phyloP scores from a whole-genome alignment of 1,140 invertebrate genomes.

The Bicyclus anynana region DNA sequence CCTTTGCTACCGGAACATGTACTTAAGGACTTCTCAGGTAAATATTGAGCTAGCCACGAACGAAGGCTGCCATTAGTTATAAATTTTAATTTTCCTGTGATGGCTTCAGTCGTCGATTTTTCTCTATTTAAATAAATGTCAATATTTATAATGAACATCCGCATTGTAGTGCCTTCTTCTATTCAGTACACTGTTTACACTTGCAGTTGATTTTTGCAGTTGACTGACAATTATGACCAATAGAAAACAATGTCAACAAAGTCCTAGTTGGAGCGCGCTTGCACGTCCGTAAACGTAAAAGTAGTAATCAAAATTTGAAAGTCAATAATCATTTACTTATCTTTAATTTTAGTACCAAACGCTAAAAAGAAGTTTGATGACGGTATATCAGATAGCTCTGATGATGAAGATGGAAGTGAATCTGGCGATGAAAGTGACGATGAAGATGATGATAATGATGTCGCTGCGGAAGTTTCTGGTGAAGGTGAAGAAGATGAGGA shows the following conservation, averaged over 20 bases:
- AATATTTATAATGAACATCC: too few relatives aligned
- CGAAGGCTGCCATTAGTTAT: not conserved
- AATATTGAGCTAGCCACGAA: not conserved
- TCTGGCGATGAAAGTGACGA: conserved; percentile 21
- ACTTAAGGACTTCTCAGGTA: conserved; percentile 61
- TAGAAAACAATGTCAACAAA: too few relatives aligned
- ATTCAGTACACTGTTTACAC: too few relatives aligned
- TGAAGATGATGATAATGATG: conserved; percentile 43
- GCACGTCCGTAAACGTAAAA: too few relatives aligned
- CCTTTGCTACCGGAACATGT: conserved; percentile 62
- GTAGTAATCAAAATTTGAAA: not conserved
- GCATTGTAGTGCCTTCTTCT: too few relatives aligned
- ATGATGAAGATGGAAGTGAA: conserved; percentile 40
- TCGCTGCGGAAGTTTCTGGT: conserved; percentile 47
- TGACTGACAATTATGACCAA: too few relatives aligned
- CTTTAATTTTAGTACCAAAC: conserved; percentile 53
- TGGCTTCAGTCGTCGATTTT: too few relatives aligned
- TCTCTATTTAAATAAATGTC: too few relatives aligned
- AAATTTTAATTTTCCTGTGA: too few relatives aligned
- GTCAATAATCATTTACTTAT: not conserved
- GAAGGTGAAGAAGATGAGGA: conserved; percentile 19
- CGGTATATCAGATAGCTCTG: conserved; percentile 56
- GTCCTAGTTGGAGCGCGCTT: too few relatives aligned
- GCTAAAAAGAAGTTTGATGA: conserved; percentile 59
- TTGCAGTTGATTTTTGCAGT: too few relatives aligned